Evolutionary conservation across 1,140 invertebrate genomes (phyloP).

Genomic region (Trichonephila inaurata): DNA sequence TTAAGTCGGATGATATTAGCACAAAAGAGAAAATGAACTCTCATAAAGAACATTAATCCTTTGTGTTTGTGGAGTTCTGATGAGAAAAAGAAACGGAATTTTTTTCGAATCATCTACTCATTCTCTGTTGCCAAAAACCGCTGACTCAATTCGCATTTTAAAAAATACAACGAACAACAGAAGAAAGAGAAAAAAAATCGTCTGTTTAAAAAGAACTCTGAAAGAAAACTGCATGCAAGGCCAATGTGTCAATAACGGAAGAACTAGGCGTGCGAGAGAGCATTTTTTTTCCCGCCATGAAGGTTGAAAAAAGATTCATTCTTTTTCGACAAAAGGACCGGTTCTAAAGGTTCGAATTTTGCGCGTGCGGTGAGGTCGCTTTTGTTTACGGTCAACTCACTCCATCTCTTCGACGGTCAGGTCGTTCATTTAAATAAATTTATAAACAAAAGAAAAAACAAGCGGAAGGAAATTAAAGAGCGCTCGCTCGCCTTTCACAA

Average conservation of each 20-base stretch:
- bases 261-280: conserved; percentile 7
- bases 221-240: conserved; percentile 4
- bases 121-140: neutral
- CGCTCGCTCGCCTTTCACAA: neutral
- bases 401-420: conserved; percentile 3
- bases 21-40: no score
- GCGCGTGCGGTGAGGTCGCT: neutral
- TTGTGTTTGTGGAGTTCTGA: no score
- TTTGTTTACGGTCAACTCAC: conserved; percentile 26
- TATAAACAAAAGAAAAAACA: neutral
- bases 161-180: neutral
- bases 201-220: neutral
- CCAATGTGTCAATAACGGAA: conserved; percentile 34
- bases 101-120: neutral
- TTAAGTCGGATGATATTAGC: no score
- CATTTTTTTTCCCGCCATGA: neutral
- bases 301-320: neutral
- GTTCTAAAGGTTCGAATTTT: conserved; percentile 19
- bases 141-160: neutral
- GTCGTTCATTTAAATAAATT: conserved; percentile 19
- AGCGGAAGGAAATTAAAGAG: conserved; percentile 27
- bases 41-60: no score
- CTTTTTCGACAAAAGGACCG: neutral
- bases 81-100: neutral
- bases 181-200: neutral